Evolutionary conservation across 1,140 invertebrate genomes (phyloP), one percentile per base, ranked within the genome.

Genomic region (Drosophila nigrodunni): DNA sequence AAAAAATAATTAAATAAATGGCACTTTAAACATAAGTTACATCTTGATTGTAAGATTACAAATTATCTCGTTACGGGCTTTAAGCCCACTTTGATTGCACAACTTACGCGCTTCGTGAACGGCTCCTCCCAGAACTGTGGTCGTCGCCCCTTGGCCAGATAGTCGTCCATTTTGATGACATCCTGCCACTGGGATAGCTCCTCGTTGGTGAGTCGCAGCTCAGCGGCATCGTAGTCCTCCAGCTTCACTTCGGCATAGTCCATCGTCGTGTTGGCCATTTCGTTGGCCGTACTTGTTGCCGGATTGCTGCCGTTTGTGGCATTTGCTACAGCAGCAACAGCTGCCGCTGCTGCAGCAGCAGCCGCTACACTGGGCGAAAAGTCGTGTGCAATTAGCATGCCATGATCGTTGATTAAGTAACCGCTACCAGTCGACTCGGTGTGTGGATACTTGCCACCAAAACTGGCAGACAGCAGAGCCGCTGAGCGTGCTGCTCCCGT

Each of bases 81-180:
- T 15, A 15, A 15, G 15, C 15, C 15, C 15, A 15, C 15, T 15
- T 15, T 15, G 15, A 15, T 21, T 21, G 18, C 15, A 21, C 3
- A n/a, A 77, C 87, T 82, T 74, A 92, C 95, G 55, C 95, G 94
- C 92, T 96, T 94, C 50, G 96, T 96, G 69, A 96, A 96, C 2
- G 95, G 95, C 92, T 97, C 97, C 90, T 98, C 97, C 97, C 97
- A 98, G 92, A 98, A 98, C 90, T 98, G 97, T 69, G 97, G 97
- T 43, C 97, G 93, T 37, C 97, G 93, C 2, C 97, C 97, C 81
- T 96, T 96, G 82, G 96, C 96, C 78, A 98, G 93, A 90, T 97
- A 98, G 87, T 97, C 97, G 91, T 96, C 97, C 94, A 97, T 96
- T 92, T 97, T 97, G 39, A 97, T 95, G 34, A 97, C 96, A 93